Base-by-base conservation (phyloP, 2,888 invertebrate species). In the Dugesia japonica region DNA sequence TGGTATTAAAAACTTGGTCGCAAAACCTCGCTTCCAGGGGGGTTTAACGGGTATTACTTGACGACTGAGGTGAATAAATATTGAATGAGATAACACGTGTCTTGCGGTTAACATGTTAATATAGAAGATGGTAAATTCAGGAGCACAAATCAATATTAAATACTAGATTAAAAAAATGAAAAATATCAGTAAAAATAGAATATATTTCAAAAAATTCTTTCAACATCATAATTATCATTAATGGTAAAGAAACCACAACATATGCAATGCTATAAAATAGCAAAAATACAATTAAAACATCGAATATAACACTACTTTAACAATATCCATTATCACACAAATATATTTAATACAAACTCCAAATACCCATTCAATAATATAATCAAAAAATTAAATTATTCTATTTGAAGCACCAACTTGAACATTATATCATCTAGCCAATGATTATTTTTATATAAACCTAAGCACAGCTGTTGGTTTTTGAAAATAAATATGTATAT, bases 171-270 rank as follows among this genome's bases (percentile, higher is more conserved):
- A n/a, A n/a, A n/a, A n/a, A n/a, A n/a, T n/a, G n/a, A n/a, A n/a
- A n/a, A n/a, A n/a, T n/a, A n/a, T n/a, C n/a, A n/a, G n/a, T 38
- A 56, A 56, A 56, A 56, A 56, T 56, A 56, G 56, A 56, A 56
- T 56, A 23, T 56, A 56, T 56, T 56, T 56, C 7, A 56, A 56
- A 56, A 56, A 38, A 56, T 56, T 56, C 56, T 56, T 56, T 7
- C n/a, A 56, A 23, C 56, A 56, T 56, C 1, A 56, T 56, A n/a
- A 13, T 56, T 23, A 56, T 56, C 20, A 56, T 20, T 20, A 20
- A 56, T 56, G 17, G 23, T 56, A 23, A 20, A 56, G n/a, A 13
- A 56, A 56, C 56, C 56, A 31, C 56, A 56, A 56, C 56, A n/a
- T 56, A 56, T 56, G n/a, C n/a, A 56, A 56, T 56, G 56, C 56